Evolutionary conservation across 2,888 invertebrate species (phyloP).

Genomic region (Eupithecia exiguata): DNA sequence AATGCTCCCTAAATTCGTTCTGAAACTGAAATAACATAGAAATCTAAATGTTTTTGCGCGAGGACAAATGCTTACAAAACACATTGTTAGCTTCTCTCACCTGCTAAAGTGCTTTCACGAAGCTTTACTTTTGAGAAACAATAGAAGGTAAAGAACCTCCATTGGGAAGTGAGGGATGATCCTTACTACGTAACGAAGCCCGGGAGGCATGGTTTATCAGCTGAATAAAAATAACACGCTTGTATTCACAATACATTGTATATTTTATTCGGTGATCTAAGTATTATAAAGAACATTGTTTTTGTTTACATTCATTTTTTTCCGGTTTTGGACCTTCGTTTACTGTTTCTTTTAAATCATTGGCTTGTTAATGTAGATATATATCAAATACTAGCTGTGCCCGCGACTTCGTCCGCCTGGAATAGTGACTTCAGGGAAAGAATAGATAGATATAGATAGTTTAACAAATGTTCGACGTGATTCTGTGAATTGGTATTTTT

Average conservation of each 20-base stretch:
- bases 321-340: background rate
- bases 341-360: background rate
- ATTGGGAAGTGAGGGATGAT: slow-evolving; percentile 55
- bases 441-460: no score
- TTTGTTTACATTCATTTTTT: background rate
- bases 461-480: no score
- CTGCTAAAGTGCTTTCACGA: slow-evolving; percentile 40
- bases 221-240: slow-evolving; percentile 65
- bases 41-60: background rate
- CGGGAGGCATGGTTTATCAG: slow-evolving; percentile 63
- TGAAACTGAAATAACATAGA: background rate
- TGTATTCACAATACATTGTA: slow-evolving; percentile 31
- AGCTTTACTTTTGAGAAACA: slow-evolving; percentile 45
- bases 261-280: slow-evolving; percentile 14
- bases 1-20: background rate
- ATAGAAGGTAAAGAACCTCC: slow-evolving; percentile 49
- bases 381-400: no score
- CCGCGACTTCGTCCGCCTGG: no score
- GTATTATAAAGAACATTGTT: background rate
- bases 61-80: slow-evolving; percentile 8
- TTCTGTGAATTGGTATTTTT: no score
- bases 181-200: slow-evolving; percentile 69
- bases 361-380: background rate
- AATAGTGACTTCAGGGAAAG: no score
- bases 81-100: slow-evolving; percentile 26